phyloP scores from a whole-genome alignment of 1,140 invertebrate genomes.

The Fopius arisanus region DNA sequence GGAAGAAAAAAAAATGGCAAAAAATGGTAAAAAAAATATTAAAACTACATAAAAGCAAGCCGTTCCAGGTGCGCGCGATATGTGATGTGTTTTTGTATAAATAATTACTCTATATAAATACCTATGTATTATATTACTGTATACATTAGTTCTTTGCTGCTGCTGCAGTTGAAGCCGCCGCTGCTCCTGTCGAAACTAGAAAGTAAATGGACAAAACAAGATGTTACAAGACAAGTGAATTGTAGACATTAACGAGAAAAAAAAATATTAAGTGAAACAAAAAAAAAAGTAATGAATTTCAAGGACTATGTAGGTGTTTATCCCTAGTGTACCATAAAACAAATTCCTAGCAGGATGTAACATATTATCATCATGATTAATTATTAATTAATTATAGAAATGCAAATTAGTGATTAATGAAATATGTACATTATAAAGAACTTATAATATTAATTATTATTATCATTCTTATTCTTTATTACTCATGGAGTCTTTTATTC shows the following conservation, averaged over 20 bases:
- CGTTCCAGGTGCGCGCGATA: slow-evolving; percentile 52
- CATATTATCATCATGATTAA: slow-evolving; percentile 51
- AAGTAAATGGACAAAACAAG: slow-evolving; percentile 28
- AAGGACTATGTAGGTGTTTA: slow-evolving; percentile 47
- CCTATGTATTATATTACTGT: slow-evolving; percentile 61
- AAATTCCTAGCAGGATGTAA: slow-evolving; percentile 58
- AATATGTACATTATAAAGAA: slow-evolving; percentile 46
- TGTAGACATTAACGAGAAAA: slow-evolving; percentile 39
- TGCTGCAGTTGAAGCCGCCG: slow-evolving; percentile 48
- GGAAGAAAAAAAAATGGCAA: slow-evolving; percentile 41
- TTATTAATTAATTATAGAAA: slow-evolving; percentile 38
- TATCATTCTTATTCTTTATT: slow-evolving; percentile 12
- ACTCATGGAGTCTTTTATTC: neutral
- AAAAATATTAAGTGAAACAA: slow-evolving; percentile 37
- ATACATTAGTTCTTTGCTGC: slow-evolving; percentile 46
- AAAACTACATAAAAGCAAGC: slow-evolving; percentile 46
- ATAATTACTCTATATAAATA: slow-evolving; percentile 64
- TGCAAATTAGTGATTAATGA: slow-evolving; percentile 37
- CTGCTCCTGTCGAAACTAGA: slow-evolving; percentile 38
- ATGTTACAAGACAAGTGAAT: slow-evolving; percentile 40
- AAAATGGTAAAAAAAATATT: slow-evolving; percentile 42
- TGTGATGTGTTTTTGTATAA: slow-evolving; percentile 67
- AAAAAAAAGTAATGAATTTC: slow-evolving; percentile 36
- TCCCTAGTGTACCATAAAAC: slow-evolving; percentile 61
- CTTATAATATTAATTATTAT: slow-evolving; percentile 31